A percentile compares a stretch with the other conserved stretches of the same genome.
These are phyloP conservation scores for Epinephelus awoara DNA, from an alignment of 2,797 vertebrate genomes.

Conservation along the genomic window DNA sequence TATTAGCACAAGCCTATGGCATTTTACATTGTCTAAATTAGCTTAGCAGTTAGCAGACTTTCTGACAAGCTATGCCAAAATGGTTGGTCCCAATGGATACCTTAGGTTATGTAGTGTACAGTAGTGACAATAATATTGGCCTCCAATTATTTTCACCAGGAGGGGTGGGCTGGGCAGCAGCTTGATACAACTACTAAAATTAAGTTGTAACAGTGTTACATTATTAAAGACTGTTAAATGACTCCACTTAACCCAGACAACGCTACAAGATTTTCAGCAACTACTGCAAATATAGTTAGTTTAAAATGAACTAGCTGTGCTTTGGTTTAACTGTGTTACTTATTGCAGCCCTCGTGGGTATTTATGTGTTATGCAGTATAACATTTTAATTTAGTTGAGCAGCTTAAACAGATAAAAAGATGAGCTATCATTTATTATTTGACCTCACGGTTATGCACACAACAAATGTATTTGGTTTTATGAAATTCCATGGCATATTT, in stretches of 20 bases:
- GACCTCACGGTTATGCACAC: background rate
- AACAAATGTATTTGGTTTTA: background rate
- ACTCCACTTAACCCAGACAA: constrained; percentile 38
- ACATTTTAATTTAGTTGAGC: background rate
- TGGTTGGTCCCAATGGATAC: too few relatives aligned
- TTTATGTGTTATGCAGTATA: background rate
- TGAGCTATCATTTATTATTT: background rate
- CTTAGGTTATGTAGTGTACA: too few relatives aligned
- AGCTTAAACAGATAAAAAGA: background rate
- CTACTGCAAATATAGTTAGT: constrained; percentile 14
- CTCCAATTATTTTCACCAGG: too few relatives aligned
- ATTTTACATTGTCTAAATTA: too few relatives aligned
- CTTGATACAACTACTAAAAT: background rate
- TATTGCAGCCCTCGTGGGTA: background rate
- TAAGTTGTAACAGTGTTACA: constrained; percentile 6
- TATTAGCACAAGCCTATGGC: too few relatives aligned
- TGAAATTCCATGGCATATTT: background rate
- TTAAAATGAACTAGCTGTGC: background rate
- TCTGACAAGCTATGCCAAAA: too few relatives aligned
- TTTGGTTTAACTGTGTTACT: constrained; percentile 8
- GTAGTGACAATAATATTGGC: too few relatives aligned
- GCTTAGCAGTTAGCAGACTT: too few relatives aligned
- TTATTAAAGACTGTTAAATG: constrained; percentile 42
- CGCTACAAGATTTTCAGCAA: constrained; percentile 11
- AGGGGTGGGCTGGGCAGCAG: too few relatives aligned